phyloP scores from a whole-genome alignment of 2,113 vertebrate genomes.

The Paratilapia polleni region DNA sequence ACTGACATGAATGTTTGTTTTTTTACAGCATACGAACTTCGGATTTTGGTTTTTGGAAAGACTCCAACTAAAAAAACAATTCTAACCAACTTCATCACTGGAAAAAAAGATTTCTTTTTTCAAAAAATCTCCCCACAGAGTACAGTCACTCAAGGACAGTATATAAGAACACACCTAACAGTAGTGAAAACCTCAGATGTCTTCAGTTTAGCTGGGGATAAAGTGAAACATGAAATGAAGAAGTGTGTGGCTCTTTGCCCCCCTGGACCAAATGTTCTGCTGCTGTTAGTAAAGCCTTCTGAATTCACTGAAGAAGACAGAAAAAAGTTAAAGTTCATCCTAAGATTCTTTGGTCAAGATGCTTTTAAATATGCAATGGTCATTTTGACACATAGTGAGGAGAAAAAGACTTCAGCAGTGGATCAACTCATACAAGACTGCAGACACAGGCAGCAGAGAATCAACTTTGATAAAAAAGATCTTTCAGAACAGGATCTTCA shows the following conservation, averaged over 20 bases:
- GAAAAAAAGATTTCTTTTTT: fast-evolving
- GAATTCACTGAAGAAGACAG: constrained; percentile 2
- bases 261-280: constrained; percentile 38
- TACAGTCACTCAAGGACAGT: not conserved
- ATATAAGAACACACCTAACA: not conserved
- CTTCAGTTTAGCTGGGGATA: not conserved
- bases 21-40: constrained; percentile 24
- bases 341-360: constrained; percentile 9
- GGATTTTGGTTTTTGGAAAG: constrained; percentile 50
- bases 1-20: not conserved
- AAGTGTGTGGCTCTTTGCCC: constrained; percentile 20
- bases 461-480: not conserved
- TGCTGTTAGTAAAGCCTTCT: constrained; percentile 32
- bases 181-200: constrained; percentile 26
- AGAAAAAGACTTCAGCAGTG: not conserved
- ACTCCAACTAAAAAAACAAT: not conserved
- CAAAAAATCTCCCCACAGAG: not conserved
- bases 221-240: constrained; percentile 19
- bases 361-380: constrained; percentile 23
- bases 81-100: not conserved
- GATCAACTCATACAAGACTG: constrained; percentile 27
- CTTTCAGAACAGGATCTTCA: not conserved
- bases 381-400: not conserved
- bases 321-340: not conserved
- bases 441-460: not conserved